These are phyloP conservation scores for Parotocinclus haroldoi DNA, from an alignment of 2,797 vertebrate species.

Conservation along the genomic window DNA sequence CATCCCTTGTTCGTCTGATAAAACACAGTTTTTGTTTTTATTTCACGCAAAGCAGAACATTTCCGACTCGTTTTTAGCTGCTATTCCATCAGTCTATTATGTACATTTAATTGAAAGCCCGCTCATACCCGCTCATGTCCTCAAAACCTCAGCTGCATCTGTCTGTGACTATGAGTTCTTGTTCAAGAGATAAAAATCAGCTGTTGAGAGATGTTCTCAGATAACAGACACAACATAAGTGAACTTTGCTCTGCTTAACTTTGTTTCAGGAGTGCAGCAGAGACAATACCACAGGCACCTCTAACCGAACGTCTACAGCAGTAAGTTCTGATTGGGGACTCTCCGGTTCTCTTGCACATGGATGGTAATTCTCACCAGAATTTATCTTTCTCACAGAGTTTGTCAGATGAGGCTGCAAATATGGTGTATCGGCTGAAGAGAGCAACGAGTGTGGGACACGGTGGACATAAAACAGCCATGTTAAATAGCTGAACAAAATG, in stretches of 20 bases:
- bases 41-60: too few relatives aligned
- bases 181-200: slow-evolving; percentile 7
- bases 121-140: not conserved
- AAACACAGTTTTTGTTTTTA: too few relatives aligned
- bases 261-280: slow-evolving; percentile 12
- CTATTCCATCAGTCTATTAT: too few relatives aligned
- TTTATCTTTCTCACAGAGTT: slow-evolving; percentile 44
- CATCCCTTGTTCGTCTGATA: too few relatives aligned
- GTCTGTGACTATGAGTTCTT: slow-evolving; percentile 12
- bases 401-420: slow-evolving; percentile 72
- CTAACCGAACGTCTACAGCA: slow-evolving; percentile 14
- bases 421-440: slow-evolving; percentile 74
- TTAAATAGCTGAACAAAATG: slow-evolving; percentile 33
- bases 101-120: not conserved
- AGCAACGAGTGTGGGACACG: slow-evolving; percentile 54
- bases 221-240: not conserved
- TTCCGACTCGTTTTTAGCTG: too few relatives aligned
- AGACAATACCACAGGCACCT: not conserved
- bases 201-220: slow-evolving; percentile 9
- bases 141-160: slow-evolving; percentile 1
- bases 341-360: not conserved
- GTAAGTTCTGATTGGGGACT: slow-evolving; percentile 16
- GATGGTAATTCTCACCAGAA: slow-evolving; percentile 1
- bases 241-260: slow-evolving; percentile 22
- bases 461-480: slow-evolving; percentile 1